Evolutionary conservation across 2,797 vertebrate species (phyloP).

Genomic region (Anniella stebbinsi): DNA sequence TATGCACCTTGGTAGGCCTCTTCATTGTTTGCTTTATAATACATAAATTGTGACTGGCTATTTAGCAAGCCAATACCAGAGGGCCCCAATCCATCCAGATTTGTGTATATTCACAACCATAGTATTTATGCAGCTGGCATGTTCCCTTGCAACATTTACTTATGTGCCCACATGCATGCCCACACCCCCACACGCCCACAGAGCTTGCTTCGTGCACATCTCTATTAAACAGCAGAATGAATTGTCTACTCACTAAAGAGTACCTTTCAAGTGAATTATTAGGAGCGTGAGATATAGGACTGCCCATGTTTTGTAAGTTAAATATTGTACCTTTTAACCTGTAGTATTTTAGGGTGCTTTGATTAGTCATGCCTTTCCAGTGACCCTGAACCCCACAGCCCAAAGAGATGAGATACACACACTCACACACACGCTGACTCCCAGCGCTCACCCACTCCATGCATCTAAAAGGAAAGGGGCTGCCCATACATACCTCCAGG

Average conservation of each 20-base stretch:
- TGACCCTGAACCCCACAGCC: no score
- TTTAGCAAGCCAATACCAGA: no score
- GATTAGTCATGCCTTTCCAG: not conserved
- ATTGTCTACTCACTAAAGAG: no score
- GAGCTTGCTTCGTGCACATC: fast-evolving
- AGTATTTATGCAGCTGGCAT: not conserved
- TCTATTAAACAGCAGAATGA: not conserved
- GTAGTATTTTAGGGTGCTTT: no score
- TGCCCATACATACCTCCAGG: not conserved
- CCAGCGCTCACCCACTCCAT: no score
- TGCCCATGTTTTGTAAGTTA: no score
- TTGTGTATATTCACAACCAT: not conserved
- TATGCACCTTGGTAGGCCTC: not conserved
- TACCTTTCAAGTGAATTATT: not conserved
- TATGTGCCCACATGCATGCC: no score
- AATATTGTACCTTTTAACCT: no score
- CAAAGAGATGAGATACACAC: not conserved
- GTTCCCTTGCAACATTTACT: not conserved
- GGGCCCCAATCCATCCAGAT: not conserved
- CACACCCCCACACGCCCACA: fast-evolving
- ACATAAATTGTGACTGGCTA: not conserved
- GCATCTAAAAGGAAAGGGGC: not conserved
- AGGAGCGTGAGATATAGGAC: no score
- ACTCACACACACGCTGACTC: not conserved
- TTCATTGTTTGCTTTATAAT: no score